These are phyloP conservation scores for Drosophila quasianomalipes DNA, from an alignment of 2,888 invertebrate species.

Conservation along the genomic window DNA sequence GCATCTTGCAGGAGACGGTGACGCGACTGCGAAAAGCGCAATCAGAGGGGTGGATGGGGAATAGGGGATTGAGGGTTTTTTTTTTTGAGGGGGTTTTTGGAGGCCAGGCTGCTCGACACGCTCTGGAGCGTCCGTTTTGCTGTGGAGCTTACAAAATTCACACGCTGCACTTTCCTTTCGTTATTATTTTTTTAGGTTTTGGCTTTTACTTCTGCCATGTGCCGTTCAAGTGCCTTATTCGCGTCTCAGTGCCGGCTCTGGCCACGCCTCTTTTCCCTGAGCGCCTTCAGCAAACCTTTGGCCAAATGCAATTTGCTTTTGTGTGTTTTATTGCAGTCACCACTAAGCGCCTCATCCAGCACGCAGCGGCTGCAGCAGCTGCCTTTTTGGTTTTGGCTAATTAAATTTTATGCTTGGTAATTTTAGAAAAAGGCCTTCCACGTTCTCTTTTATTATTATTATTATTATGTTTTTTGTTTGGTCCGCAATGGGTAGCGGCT, in stretches of 20 bases:
- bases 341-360: conserved; percentile 3
- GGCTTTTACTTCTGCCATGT: conserved; percentile 6
- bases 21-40: conserved; percentile 49
- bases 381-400: conserved; percentile 78
- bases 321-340: conserved; percentile 56
- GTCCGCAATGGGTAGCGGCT: background rate
- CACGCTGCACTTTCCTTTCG: conserved; percentile 59
- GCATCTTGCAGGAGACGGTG: conserved; percentile 47
- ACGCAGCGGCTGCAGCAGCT: conserved; percentile 32
- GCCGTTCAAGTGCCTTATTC: conserved; percentile 19
- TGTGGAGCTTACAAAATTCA: conserved; percentile 70
- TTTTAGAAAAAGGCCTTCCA: conserved; percentile 75
- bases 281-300: conserved; percentile 28
- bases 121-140: conserved; percentile 36
- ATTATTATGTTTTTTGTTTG: conserved; percentile 14
- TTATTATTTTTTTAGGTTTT: background rate
- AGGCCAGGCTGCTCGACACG: conserved; percentile 33
- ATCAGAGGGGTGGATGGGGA: background rate
- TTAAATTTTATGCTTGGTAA: conserved; percentile 81
- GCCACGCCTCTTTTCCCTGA: conserved; percentile 1
- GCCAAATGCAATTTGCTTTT: conserved; percentile 75
- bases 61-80: background rate
- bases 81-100: background rate
- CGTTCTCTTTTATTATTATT: conserved; percentile 29
- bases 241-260: conserved; percentile 13